Percentiles rank a stretch among this genome's conserved stretches.
Evolutionary conservation across 2,113 vertebrate species (phyloP).

Genomic region (Cichladusa arquata): DNA sequence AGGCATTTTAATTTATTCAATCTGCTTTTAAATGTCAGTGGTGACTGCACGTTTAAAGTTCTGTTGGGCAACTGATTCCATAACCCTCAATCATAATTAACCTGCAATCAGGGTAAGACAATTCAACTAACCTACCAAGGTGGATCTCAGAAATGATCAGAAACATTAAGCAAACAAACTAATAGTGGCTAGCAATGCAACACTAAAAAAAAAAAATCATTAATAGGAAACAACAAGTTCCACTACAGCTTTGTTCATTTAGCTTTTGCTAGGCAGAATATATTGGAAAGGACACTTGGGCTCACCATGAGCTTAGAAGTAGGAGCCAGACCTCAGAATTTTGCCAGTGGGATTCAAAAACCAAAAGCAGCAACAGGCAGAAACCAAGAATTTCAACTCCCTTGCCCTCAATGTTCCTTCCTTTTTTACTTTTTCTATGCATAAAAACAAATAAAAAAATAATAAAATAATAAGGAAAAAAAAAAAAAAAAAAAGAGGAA

Average conservation of each 20-base stretch:
- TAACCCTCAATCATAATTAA: not conserved
- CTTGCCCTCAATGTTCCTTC: not conserved
- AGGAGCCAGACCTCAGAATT: not conserved
- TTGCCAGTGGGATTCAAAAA: not conserved
- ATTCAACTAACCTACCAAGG: not conserved
- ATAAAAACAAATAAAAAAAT: not conserved
- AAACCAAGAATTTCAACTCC: not conserved
- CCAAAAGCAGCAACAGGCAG: not conserved
- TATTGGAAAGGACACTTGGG: not conserved
- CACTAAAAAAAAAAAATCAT: not conserved
- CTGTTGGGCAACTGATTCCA: not conserved
- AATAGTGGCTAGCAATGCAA: not conserved
- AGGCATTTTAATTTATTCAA: constrained; percentile 4
- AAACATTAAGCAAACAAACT: not conserved
- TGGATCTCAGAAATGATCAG: not conserved
- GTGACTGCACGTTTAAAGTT: not conserved
- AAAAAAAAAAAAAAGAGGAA: too few relatives aligned
- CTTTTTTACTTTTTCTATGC: not conserved
- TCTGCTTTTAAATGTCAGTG: not conserved
- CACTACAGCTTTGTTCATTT: not conserved
- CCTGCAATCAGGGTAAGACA: not conserved
- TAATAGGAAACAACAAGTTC: not conserved
- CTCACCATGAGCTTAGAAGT: not conserved
- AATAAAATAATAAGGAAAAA: not conserved
- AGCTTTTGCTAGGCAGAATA: not conserved